These are phyloP conservation scores for Parazoanthus swiftii DNA, from an alignment of 92 coral and sea anemone genomes.

Conservation along the genomic window DNA sequence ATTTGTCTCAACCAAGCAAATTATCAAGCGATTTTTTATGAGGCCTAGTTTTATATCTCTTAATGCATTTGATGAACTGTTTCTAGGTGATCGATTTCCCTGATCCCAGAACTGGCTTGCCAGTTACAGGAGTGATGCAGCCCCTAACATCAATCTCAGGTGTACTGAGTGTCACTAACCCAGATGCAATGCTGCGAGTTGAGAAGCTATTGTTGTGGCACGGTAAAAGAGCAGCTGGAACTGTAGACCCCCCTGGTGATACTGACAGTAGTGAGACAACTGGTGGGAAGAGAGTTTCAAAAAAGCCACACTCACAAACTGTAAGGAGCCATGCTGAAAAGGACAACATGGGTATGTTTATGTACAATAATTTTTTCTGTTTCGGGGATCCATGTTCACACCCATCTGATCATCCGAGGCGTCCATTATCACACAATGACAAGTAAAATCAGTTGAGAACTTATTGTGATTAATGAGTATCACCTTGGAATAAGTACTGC, in stretches of 20 bases:
- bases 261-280: background rate
- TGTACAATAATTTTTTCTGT: background rate
- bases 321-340: background rate
- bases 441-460: no score
- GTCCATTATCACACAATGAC: no score
- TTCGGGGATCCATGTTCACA: no score
- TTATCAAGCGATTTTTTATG: background rate
- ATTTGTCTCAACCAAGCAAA: background rate
- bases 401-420: no score
- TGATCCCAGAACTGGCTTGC: slow-evolving; percentile 69
- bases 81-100: slow-evolving; percentile 76
- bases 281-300: background rate
- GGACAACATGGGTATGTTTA: background rate
- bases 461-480: no score
- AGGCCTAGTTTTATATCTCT: background rate
- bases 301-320: background rate
- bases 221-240: slow-evolving; percentile 42
- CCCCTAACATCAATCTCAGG: slow-evolving; percentile 90
- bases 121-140: slow-evolving; percentile 77
- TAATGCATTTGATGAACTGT: background rate
- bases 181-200: slow-evolving; percentile 64
- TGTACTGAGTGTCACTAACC: slow-evolving; percentile 63
- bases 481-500: no score
- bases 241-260: slow-evolving; percentile 4
- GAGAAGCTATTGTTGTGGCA: slow-evolving; percentile 83